These are phyloP conservation scores for Zalophus californianus DNA, from an alignment of 2,797 vertebrate species.

Conservation along the genomic window DNA sequence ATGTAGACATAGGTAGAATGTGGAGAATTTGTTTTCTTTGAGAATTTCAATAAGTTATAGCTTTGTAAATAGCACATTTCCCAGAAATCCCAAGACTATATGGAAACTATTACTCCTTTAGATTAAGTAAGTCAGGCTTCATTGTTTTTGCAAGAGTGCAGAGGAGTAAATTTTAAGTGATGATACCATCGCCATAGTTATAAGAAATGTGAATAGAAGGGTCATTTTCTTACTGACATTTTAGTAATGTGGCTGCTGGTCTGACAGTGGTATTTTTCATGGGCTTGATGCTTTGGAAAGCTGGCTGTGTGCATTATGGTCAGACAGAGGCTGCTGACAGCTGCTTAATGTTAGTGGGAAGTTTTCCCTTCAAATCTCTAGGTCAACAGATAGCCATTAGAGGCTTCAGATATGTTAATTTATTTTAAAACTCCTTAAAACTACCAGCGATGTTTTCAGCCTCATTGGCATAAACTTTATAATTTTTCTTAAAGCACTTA, in stretches of 20 bases:
- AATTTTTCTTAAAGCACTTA: background rate
- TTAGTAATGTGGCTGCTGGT: slow-evolving; percentile 72
- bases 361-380: slow-evolving; percentile 65
- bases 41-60: slow-evolving; percentile 28
- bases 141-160: slow-evolving; percentile 84
- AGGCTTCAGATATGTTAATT: background rate
- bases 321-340: slow-evolving; percentile 24
- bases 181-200: slow-evolving; percentile 69
- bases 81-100: slow-evolving; percentile 50
- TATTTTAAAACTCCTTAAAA: slow-evolving; percentile 33
- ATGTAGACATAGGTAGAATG: background rate
- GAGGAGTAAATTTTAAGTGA: slow-evolving; percentile 63
- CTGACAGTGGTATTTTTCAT: slow-evolving; percentile 71
- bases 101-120: slow-evolving; percentile 63
- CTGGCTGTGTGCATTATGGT: background rate
- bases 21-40: background rate
- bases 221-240: slow-evolving; percentile 72
- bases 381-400: background rate
- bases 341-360: background rate
- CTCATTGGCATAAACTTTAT: background rate
- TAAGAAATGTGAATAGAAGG: slow-evolving; percentile 67
- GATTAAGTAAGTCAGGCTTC: slow-evolving; percentile 84
- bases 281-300: slow-evolving; percentile 68
- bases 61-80: slow-evolving; percentile 6
- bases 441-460: background rate